A percentile compares a stretch with the other conserved stretches of the same genome.
Conservation (phyloP, 2,888 invertebrate species). For the Zygaena filipendulae region DNA sequence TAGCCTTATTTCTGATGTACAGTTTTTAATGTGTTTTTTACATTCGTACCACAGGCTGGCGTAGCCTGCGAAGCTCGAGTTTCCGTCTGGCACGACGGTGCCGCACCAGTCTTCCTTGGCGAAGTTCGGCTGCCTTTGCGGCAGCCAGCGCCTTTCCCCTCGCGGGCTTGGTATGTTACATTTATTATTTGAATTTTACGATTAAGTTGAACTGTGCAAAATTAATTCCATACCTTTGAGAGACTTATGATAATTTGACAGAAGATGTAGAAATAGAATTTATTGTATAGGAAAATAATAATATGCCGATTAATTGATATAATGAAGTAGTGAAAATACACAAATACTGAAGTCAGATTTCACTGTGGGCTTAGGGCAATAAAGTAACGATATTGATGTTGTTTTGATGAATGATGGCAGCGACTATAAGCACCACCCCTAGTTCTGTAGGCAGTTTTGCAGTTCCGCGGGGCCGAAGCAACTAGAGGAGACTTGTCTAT, state of each 20-base stretch:
- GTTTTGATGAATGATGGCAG: too few species aligned
- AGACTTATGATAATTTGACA: neutral
- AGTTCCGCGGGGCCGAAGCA: too few species aligned
- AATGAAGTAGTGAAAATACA: too few species aligned
- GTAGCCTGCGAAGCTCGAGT: slow-evolving; percentile 85
- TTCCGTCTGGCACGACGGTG: slow-evolving; percentile 88
- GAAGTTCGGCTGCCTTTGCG: slow-evolving; percentile 85
- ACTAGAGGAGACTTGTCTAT: too few species aligned
- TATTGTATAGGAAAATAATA: too few species aligned
- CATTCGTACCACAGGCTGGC: slow-evolving; percentile 53
- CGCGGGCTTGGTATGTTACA: slow-evolving; percentile 82
- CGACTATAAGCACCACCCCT: too few species aligned
- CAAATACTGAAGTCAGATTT: too few species aligned
- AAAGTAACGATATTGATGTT: neutral
- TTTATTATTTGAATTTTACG: too few species aligned
- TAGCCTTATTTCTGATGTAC: too few species aligned
- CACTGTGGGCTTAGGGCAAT: too few species aligned
- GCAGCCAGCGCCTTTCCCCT: slow-evolving; percentile 64
- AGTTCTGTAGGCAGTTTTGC: too few species aligned
- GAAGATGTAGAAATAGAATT: neutral
- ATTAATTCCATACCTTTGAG: neutral
- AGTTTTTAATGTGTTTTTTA: slow-evolving; percentile 2
- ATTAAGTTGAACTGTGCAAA: neutral
- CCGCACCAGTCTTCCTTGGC: slow-evolving; percentile 87
- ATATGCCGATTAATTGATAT: too few species aligned